Evolutionary conservation across 2,797 vertebrate genomes (phyloP).

Genomic region (Hemitrygon akajei): DNA sequence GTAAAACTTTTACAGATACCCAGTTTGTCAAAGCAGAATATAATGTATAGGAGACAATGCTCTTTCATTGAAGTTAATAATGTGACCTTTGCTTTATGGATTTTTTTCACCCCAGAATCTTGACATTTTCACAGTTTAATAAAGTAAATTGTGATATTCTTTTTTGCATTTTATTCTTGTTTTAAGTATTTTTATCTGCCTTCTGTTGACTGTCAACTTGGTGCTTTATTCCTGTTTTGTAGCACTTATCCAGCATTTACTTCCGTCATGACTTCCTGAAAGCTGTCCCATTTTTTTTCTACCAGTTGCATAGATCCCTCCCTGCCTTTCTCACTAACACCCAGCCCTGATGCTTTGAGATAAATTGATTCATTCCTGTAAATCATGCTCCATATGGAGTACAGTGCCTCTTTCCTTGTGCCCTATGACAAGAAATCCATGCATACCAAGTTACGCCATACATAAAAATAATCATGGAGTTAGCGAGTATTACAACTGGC

Average conservation of each 20-base stretch:
- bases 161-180: background rate
- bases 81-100: background rate
- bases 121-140: conserved; percentile 27
- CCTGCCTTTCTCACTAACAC: background rate
- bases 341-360: background rate
- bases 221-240: background rate
- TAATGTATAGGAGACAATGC: background rate
- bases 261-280: background rate
- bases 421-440: too few species aligned
- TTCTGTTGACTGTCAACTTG: background rate
- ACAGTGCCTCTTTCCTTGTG: too few species aligned
- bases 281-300: background rate
- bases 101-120: background rate
- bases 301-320: background rate
- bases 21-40: background rate
- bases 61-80: background rate
- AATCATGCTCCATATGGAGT: too few species aligned
- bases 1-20: background rate
- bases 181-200: background rate
- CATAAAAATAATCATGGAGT: too few species aligned
- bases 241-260: background rate
- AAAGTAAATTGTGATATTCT: background rate
- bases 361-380: background rate
- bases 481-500: too few species aligned
- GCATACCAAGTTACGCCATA: too few species aligned